A percentile compares a stretch with the other conserved stretches of the same genome.
Conservation (phyloP, 2,113 vertebrate species). For the human (Homo sapiens) region GRCh38 chr2:139025501-139026000, state of each 20-base stretch:
- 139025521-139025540: not conserved
- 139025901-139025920: not conserved
- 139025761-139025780: not conserved
- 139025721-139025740: slow-evolving; percentile 14
- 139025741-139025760: slow-evolving; percentile 3
- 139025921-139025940: not conserved
- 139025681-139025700: not conserved
- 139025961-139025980: not conserved
- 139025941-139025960: not conserved
- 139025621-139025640: not conserved
- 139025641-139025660: not conserved
- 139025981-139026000: not conserved
- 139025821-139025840: not conserved
- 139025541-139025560: slow-evolving; percentile 9
- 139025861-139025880: not conserved
- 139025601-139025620: not conserved
- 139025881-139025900: not conserved
- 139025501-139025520: not conserved
- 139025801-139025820: not conserved
- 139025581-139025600: not conserved
- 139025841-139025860: not conserved
- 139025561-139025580: not conserved
- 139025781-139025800: not conserved
- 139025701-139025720: not conserved
- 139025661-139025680: not conserved